A percentile compares a stretch with the other conserved stretches of the same genome.
phyloP scores from a whole-genome alignment of 2,888 invertebrate species.

The Chouioia cunea region DNA sequence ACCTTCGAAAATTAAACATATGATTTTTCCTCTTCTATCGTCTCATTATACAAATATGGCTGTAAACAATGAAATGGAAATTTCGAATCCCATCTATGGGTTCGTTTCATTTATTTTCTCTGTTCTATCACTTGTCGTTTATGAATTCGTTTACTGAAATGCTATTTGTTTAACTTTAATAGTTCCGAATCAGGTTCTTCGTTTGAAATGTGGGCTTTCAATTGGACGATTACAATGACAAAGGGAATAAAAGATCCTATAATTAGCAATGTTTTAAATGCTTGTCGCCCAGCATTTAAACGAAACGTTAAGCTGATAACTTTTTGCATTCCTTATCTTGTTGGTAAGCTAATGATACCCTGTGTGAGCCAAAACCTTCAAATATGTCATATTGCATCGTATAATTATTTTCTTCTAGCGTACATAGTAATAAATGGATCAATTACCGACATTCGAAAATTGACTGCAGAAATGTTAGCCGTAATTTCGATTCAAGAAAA shows the following conservation, averaged over 20 bases:
- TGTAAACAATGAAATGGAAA: slow-evolving; percentile 54
- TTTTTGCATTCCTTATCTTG: slow-evolving; percentile 81
- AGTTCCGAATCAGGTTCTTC: slow-evolving; percentile 78
- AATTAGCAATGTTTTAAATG: slow-evolving; percentile 75
- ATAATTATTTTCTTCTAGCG: slow-evolving; percentile 53
- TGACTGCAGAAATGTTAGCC: slow-evolving; percentile 72
- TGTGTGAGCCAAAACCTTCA: neutral
- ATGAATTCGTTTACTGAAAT: neutral
- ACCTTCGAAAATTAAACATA: slow-evolving; percentile 79
- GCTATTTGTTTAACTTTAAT: neutral
- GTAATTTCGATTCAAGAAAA: slow-evolving; percentile 68
- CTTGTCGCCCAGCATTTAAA: slow-evolving; percentile 82
- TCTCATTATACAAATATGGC: slow-evolving; percentile 71
- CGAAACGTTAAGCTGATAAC: slow-evolving; percentile 80
- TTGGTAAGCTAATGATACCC: slow-evolving; percentile 65
- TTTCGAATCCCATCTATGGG: slow-evolving; percentile 67
- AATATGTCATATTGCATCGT: neutral
- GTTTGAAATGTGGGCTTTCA: slow-evolving; percentile 82
- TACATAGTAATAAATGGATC: slow-evolving; percentile 68
- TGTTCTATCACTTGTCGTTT: neutral
- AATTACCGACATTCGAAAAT: slow-evolving; percentile 65
- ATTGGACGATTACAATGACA: slow-evolving; percentile 81
- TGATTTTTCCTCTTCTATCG: slow-evolving; percentile 81
- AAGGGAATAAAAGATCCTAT: slow-evolving; percentile 74
- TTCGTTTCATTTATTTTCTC: slow-evolving; percentile 47